Conservation (phyloP, 2,797 vertebrate genomes). For the Phrynocephalus guinanensis region DNA sequence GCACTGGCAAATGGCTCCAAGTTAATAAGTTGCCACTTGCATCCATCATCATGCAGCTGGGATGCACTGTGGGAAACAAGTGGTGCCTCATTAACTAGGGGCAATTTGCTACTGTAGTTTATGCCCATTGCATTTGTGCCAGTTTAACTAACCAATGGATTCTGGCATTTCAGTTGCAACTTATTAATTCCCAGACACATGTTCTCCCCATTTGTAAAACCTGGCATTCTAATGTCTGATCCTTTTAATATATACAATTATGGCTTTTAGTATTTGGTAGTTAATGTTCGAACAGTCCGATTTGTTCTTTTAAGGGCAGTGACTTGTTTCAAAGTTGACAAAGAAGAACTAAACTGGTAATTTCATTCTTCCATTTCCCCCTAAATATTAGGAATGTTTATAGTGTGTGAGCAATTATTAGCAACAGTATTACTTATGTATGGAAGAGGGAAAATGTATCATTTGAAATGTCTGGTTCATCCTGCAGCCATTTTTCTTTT, state of each 20-base stretch:
- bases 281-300: neutral
- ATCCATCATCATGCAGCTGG: too few species aligned
- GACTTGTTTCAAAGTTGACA: slow-evolving; percentile 44
- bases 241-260: neutral
- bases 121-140: too few species aligned
- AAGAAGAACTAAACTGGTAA: slow-evolving; percentile 33
- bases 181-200: neutral
- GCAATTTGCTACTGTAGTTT: too few species aligned
- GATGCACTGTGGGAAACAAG: too few species aligned
- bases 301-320: slow-evolving; percentile 40
- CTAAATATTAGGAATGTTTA: too few species aligned
- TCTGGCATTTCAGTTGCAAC: neutral
- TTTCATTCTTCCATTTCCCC: neutral
- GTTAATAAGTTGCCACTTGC: too few species aligned
- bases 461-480: slow-evolving; percentile 42
- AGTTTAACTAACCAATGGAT: too few species aligned
- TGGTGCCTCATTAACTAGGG: too few species aligned
- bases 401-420: too few species aligned
- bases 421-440: slow-evolving; percentile 34
- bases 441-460: slow-evolving; percentile 42
- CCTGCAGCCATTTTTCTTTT: slow-evolving; percentile 30
- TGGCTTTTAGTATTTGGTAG: too few species aligned
- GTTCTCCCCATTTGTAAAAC: neutral
- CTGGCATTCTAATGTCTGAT: neutral
- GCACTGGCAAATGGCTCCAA: too few species aligned